Base-by-base conservation (phyloP, 2,113 vertebrate species). In the Hylia prasina region DNA sequence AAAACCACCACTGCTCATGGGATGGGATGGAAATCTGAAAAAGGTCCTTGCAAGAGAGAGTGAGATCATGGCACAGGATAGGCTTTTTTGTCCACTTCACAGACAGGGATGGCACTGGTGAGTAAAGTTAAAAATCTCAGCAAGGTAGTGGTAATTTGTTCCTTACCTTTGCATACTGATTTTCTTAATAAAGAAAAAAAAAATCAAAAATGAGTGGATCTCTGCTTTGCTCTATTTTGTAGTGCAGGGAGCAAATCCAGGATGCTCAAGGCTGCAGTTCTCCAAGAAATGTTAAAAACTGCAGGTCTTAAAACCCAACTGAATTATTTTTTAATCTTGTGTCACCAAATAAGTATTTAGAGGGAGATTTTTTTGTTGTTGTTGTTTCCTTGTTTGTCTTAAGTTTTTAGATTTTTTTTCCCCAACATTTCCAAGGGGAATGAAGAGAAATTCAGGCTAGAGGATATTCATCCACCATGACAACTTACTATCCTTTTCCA, bases 211-310 rank as follows among this genome's bases (percentile, higher is more conserved):
- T 28, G 2, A 17, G 4, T 2, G 2, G 3, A 23, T 3, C 2
- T 64, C 27, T 79, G 21, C 7, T 21, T n/a, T 72, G 16, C 5
- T 68, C 4, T 35, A 1, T 50, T 23, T 71, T 66, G 31, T 28
- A 48, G 20, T 40, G n/a, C 17, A 84, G 54, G 54, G 11, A 61
- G 10, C 0, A 0, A 77, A 23, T 1, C 6, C n/a, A 47, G 15
- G 9, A 20, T 42, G 58, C 4, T 44, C 11, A 25, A 75, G 42
- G 42, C 7, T 90, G 57, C 11, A 56, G 23, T 65, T 12, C 13
- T 73, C 15, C 23, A 90, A 82, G 21, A 63, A 92, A 57, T 10
- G 5, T 27, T 73, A 31, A 77, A 51, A 80, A 44, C 5, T 65
- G 3, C 18, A 47, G 7, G 5, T 58, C 15, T 86, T 65, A 40